These are phyloP conservation scores for Nephrocerus scutellatus DNA, from an alignment of 2,888 invertebrate genomes.

Conservation along the genomic window DNA sequence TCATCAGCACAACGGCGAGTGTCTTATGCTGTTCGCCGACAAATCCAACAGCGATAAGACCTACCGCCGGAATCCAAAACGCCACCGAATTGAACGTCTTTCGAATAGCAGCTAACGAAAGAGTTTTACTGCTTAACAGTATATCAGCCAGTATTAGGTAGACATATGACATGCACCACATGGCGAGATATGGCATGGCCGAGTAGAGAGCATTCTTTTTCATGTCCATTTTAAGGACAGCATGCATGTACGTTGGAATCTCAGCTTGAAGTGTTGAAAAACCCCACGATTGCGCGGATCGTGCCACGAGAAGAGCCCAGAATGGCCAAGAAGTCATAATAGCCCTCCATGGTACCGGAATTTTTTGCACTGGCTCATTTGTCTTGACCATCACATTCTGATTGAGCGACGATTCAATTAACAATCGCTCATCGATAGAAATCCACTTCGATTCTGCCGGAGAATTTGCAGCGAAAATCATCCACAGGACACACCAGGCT, in stretches of 20 bases:
- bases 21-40: slow-evolving; percentile 38
- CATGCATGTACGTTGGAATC: slow-evolving; percentile 62
- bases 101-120: slow-evolving; percentile 39
- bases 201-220: slow-evolving; percentile 51
- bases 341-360: slow-evolving; percentile 56
- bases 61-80: slow-evolving; percentile 51
- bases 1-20: slow-evolving; percentile 49
- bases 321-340: slow-evolving; percentile 61
- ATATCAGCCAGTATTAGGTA: slow-evolving; percentile 48
- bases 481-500: slow-evolving; percentile 52
- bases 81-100: slow-evolving; percentile 37
- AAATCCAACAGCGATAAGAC: slow-evolving; percentile 51
- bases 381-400: slow-evolving; percentile 15
- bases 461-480: slow-evolving; percentile 52
- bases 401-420: slow-evolving; percentile 52
- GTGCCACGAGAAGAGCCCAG: slow-evolving; percentile 52
- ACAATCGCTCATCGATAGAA: slow-evolving; percentile 51
- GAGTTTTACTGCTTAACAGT: slow-evolving; percentile 40
- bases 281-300: slow-evolving; percentile 64
- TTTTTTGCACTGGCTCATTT: slow-evolving; percentile 19
- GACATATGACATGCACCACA: slow-evolving; percentile 50
- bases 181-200: slow-evolving; percentile 51
- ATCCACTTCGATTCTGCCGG: slow-evolving; percentile 54
- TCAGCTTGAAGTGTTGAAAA: slow-evolving; percentile 64
- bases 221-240: slow-evolving; percentile 56